A percentile compares a stretch with the other conserved stretches of the same genome.
phyloP scores from a whole-genome alignment of 2,113 vertebrate genomes.

The Pipa parva region DNA sequence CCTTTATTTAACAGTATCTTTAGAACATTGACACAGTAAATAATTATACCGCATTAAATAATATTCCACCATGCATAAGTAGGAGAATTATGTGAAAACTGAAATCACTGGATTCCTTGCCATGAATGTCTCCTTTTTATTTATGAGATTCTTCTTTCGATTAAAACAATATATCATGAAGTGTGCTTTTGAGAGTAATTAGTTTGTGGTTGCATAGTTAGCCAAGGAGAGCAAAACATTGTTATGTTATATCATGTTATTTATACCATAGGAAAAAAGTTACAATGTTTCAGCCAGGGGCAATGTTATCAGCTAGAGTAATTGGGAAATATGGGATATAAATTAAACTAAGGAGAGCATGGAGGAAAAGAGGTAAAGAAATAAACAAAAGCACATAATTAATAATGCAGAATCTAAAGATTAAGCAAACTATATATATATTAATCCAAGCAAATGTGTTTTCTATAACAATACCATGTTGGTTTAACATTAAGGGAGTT shows the following conservation, averaged over 20 bases:
- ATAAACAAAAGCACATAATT: constrained; percentile 2
- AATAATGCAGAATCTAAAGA: constrained; percentile 7
- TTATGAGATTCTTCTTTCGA: constrained; percentile 41
- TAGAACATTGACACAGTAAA: constrained; percentile 4
- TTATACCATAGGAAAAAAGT: not conserved
- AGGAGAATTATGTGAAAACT: constrained; percentile 27
- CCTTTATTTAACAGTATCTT: constrained; percentile 21
- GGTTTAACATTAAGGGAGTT: no score
- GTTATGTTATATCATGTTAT: constrained; percentile 10
- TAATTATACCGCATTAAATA: constrained; percentile 36
- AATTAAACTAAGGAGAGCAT: not conserved
- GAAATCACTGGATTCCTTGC: constrained; percentile 23
- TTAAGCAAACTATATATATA: constrained; percentile 7
- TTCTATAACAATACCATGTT: no score
- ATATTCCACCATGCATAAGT: not conserved
- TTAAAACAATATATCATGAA: constrained; percentile 41
- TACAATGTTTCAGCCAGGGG: constrained; percentile 1
- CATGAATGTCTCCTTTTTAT: constrained; percentile 31
- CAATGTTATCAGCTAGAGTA: not conserved
- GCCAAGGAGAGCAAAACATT: constrained; percentile 29
- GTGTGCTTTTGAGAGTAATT: constrained; percentile 30
- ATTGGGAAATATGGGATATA: not conserved
- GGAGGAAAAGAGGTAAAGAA: not conserved
- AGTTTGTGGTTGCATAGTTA: constrained; percentile 27
- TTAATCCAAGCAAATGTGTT: no score